phyloP scores from a whole-genome alignment of 2,113 vertebrate genomes.

The Pseudopodoces humilis region DNA sequence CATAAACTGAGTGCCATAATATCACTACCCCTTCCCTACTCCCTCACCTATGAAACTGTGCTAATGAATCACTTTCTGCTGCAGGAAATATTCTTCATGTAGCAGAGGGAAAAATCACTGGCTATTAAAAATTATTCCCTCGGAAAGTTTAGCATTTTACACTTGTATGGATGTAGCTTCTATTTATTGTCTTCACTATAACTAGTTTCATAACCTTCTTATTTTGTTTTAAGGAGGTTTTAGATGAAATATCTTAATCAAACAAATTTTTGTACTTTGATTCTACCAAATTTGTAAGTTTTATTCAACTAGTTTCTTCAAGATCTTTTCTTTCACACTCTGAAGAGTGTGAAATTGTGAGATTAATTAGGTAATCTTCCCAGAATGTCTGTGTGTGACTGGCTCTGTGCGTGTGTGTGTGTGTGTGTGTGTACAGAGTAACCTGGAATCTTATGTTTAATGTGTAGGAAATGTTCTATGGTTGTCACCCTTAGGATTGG shows the following conservation, averaged over 20 bases:
- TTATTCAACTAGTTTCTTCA: neutral
- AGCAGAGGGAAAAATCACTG: neutral
- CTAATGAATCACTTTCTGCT: neutral
- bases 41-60: neutral
- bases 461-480: neutral
- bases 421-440: neutral
- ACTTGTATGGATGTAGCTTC: neutral
- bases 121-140: neutral
- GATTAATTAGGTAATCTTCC: neutral
- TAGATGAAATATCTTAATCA: neutral
- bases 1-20: neutral
- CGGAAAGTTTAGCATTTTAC: neutral
- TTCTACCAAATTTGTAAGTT: neutral
- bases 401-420: neutral
- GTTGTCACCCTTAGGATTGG: neutral
- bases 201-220: neutral
- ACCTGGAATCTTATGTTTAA: neutral
- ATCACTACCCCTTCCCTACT: neutral
- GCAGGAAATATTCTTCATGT: neutral
- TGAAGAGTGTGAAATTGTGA: neutral
- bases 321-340: neutral
- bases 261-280: neutral
- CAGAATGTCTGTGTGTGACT: neutral
- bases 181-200: neutral
- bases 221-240: neutral